Conservation (phyloP, 1,140 invertebrate genomes). For the Lucilia cuprina region DNA sequence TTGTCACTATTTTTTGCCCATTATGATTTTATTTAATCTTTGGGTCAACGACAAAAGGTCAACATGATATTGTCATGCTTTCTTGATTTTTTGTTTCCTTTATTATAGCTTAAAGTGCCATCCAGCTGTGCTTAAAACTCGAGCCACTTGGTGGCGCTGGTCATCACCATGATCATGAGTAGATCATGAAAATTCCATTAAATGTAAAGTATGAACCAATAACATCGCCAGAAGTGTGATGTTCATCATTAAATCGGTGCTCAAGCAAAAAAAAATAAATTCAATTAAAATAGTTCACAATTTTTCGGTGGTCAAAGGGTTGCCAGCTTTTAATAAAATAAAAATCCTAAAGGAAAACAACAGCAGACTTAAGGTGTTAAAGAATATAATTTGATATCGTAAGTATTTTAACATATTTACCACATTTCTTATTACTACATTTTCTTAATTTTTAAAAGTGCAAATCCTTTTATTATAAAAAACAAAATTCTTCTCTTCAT, state of each 20-base stretch:
- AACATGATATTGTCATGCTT: neutral
- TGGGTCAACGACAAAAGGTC: constrained; percentile 16
- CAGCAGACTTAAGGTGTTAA: neutral
- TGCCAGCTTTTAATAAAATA: neutral
- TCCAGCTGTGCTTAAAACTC: constrained; percentile 23
- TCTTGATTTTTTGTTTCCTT: neutral
- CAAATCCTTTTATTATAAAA: neutral
- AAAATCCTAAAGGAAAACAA: neutral
- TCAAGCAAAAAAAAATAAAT: neutral
- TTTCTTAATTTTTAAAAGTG: no score
- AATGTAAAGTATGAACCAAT: neutral
- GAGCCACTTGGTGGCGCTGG: constrained; percentile 11
- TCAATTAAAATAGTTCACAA: constrained; percentile 18
- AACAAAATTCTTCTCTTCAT: neutral
- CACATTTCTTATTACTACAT: no score
- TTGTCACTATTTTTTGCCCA: neutral
- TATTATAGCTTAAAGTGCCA: neutral
- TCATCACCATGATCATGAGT: constrained; percentile 22
- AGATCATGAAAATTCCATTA: constrained; percentile 31
- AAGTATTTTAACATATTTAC: no score
- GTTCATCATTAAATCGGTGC: constrained; percentile 25
- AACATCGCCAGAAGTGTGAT: constrained; percentile 25
- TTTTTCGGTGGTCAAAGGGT: neutral
- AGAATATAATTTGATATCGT: no score
- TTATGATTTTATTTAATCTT: neutral